Conservation (phyloP, 2,113 vertebrate species). For the Engraulis encrasicolus region DNA sequence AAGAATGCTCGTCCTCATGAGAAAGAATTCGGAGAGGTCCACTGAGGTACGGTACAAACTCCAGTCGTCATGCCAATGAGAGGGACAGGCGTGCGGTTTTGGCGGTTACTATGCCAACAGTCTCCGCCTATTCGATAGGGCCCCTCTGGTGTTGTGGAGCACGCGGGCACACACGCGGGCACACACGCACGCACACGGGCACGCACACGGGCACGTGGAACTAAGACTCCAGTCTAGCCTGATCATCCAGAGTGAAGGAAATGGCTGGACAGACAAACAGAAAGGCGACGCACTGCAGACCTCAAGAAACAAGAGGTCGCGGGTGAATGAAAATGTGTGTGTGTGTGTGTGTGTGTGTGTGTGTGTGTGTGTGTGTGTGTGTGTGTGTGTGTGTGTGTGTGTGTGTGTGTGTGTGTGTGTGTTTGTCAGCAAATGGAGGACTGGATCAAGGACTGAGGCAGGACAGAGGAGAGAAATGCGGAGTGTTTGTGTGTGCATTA, state of each 20-base stretch:
- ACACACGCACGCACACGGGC: background rate
- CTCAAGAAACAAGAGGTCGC: too few relatives aligned
- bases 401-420: background rate
- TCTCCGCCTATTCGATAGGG: background rate
- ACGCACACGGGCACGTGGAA: too few relatives aligned
- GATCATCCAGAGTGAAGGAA: slow-evolving; percentile 26
- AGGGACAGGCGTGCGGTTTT: too few relatives aligned
- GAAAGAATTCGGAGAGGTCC: slow-evolving; percentile 64
- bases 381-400: too few relatives aligned
- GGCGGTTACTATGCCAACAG: background rate
- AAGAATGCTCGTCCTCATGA: too few relatives aligned
- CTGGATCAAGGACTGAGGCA: too few relatives aligned
- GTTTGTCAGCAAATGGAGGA: too few relatives aligned
- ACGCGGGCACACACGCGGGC: background rate
- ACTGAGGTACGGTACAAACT: slow-evolving; percentile 87
- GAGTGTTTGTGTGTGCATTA: background rate
- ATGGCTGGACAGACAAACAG: slow-evolving; percentile 36
- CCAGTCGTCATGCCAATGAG: slow-evolving; percentile 48
- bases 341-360: too few relatives aligned
- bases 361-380: background rate
- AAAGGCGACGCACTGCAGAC: too few relatives aligned
- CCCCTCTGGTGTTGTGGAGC: background rate
- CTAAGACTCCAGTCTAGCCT: too few relatives aligned
- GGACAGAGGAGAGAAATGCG: too few relatives aligned
- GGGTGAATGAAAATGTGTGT: background rate